A percentile compares a stretch with the other conserved stretches of the same genome.
Evolutionary conservation across 2,113 vertebrate genomes (phyloP).

Genomic region (Riparia riparia): DNA sequence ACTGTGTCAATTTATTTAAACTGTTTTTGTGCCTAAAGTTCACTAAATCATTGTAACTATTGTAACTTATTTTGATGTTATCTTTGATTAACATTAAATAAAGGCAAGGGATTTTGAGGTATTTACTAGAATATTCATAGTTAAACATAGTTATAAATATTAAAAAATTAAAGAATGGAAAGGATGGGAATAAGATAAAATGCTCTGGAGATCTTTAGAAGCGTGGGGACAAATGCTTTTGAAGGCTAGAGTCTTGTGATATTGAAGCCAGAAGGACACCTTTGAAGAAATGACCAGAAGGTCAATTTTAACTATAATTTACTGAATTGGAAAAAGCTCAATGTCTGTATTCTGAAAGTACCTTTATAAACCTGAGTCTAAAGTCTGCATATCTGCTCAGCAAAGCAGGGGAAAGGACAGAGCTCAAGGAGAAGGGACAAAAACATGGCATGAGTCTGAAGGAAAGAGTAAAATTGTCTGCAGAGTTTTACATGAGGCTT

Average conservation of each 20-base stretch:
- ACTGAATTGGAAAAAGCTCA: not conserved
- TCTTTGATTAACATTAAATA: not conserved
- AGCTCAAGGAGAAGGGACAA: not conserved
- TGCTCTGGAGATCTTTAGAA: not conserved
- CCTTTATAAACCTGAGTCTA: not conserved
- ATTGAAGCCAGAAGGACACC: not conserved
- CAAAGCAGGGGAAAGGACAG: not conserved
- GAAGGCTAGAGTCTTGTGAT: not conserved
- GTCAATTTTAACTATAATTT: not conserved
- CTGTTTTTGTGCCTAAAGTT: not conserved
- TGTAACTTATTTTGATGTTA: not conserved
- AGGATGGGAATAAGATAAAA: not conserved
- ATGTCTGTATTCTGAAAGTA: not conserved
- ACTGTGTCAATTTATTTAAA: conserved; percentile 27
- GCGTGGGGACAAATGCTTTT: not conserved
- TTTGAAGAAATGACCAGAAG: not conserved
- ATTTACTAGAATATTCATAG: not conserved
- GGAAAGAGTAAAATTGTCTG: not conserved
- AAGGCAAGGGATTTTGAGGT: not conserved
- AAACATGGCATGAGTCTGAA: not conserved
- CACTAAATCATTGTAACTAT: not conserved
- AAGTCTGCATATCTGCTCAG: not conserved
- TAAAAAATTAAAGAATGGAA: not conserved
- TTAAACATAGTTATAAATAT: not conserved
- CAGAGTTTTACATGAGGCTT: not conserved